phyloP scores from a whole-genome alignment of 2,888 invertebrate genomes.

The Linnaemya tessellans region DNA sequence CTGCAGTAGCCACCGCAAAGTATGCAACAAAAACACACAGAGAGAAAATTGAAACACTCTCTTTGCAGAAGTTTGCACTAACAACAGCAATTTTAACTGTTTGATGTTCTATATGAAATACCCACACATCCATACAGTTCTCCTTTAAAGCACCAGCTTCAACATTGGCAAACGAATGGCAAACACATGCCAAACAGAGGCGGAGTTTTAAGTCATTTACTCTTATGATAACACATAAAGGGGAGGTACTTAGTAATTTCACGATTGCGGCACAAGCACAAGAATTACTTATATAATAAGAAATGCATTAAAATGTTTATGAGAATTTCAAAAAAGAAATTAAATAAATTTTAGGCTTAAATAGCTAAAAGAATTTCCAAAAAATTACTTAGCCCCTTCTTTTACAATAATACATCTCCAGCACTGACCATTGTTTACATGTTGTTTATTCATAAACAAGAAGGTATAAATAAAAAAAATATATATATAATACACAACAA shows the following conservation, averaged over 20 bases:
- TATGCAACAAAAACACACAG: conserved; percentile 3
- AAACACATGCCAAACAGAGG: conserved; percentile 77
- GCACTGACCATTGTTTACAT: conserved; percentile 82
- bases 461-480: conserved; percentile 67
- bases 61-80: conserved; percentile 73
- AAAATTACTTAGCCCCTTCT: conserved; percentile 53
- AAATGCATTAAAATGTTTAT: not conserved
- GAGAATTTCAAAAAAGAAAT: no score
- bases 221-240: conserved; percentile 59
- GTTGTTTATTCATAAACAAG: conserved; percentile 79
- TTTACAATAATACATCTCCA: conserved; percentile 71
- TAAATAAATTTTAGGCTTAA: not conserved
- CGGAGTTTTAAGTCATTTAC: conserved; percentile 76
- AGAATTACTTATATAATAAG: not conserved
- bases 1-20: conserved; percentile 1
- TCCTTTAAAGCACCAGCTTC: conserved; percentile 66
- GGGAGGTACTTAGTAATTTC: conserved; percentile 67
- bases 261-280: not conserved
- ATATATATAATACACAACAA: conserved; percentile 68
- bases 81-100: conserved; percentile 69
- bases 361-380: not conserved
- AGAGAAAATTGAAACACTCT: conserved; percentile 18
- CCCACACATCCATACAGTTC: conserved; percentile 23
- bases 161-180: conserved; percentile 69
- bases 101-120: not conserved